Percentiles rank a stretch among this genome's conserved stretches.
phyloP scores from a whole-genome alignment of 2,797 vertebrate genomes.

The Monodelphis domestica region DNA sequence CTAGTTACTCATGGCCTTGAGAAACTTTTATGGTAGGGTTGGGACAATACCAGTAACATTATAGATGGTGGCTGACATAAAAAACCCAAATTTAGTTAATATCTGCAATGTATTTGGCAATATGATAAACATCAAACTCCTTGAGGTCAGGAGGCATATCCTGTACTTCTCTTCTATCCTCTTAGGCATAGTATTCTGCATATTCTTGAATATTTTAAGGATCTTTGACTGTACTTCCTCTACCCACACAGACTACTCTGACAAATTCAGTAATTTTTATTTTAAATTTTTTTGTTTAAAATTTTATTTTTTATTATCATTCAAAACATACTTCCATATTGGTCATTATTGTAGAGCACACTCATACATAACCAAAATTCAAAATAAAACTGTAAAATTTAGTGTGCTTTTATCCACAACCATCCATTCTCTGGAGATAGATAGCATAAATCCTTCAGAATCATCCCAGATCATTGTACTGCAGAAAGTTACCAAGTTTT shows the following conservation, averaged over 20 bases:
- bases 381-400: no score
- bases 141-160: neutral
- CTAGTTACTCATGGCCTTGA: neutral
- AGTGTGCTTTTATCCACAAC: no score
- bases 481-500: no score
- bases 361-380: no score
- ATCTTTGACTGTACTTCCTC: neutral
- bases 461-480: no score
- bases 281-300: no score
- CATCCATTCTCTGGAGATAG: no score
- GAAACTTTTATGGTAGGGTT: neutral
- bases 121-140: neutral
- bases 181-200: neutral
- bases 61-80: neutral
- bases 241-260: neutral
- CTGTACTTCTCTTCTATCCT: neutral
- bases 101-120: neutral
- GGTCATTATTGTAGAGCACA: no score
- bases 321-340: no score
- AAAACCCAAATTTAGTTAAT: neutral
- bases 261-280: no score
- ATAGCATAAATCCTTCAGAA: no score
- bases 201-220: neutral
- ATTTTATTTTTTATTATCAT: no score
- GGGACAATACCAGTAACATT: neutral